phyloP scores from a whole-genome alignment of 2,888 invertebrate genomes.

The Leptinotarsa rubiginosa region DNA sequence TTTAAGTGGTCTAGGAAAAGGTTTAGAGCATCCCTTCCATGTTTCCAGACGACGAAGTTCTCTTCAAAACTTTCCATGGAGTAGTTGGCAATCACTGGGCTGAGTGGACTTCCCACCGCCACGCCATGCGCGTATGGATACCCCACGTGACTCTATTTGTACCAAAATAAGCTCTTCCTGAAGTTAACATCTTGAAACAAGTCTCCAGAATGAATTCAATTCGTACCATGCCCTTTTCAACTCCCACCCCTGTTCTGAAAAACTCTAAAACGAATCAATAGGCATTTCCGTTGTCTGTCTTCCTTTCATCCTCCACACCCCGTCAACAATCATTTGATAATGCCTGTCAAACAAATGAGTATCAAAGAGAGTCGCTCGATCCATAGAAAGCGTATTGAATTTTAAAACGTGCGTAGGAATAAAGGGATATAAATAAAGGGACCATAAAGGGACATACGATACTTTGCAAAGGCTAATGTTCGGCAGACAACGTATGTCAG shows the following conservation, averaged over 20 bases:
- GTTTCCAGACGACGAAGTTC: no score
- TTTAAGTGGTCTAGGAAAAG: no score
- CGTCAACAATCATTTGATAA: constrained; percentile 39
- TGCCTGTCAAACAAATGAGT: constrained; percentile 48
- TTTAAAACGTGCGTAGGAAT: constrained; percentile 50
- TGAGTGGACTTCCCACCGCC: no score
- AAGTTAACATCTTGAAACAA: no score
- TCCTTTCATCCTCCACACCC: constrained; percentile 16
- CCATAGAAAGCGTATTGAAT: constrained; percentile 51
- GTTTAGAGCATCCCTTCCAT: no score
- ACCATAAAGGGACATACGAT: constrained; percentile 52
- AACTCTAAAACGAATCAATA: constrained; percentile 7
- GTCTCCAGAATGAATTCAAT: background rate
- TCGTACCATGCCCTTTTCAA: background rate
- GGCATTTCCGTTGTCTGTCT: constrained; percentile 28
- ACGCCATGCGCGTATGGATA: no score
- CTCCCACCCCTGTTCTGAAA: background rate
- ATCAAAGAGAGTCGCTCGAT: constrained; percentile 50
- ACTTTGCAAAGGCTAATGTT: constrained; percentile 49
- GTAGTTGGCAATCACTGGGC: no score
- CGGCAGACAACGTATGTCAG: constrained; percentile 41
- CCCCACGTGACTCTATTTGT: background rate
- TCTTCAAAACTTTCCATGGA: no score
- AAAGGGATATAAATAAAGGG: constrained; percentile 48
- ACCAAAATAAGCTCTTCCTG: no score